These are phyloP conservation scores for Eumaeus atala DNA, from an alignment of 1,140 invertebrate genomes.

Conservation along the genomic window DNA sequence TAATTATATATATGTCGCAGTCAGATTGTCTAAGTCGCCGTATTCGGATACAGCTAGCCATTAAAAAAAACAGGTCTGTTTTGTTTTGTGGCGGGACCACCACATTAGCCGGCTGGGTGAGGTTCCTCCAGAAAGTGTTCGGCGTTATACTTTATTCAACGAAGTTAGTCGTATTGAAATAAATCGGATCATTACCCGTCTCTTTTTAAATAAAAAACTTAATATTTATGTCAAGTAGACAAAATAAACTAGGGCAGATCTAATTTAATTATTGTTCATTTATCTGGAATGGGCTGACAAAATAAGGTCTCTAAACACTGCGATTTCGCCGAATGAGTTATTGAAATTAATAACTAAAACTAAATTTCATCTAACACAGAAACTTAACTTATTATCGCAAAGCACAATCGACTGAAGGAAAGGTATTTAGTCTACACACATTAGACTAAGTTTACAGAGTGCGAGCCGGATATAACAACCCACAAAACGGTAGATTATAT, in stretches of 20 bases:
- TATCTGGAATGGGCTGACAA: background rate
- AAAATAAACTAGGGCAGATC: background rate
- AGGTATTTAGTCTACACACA: conserved; percentile 16
- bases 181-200: too few relatives aligned
- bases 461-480: background rate
- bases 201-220: conserved; percentile 19
- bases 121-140: too few relatives aligned
- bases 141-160: too few relatives aligned
- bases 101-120: too few relatives aligned
- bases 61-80: too few relatives aligned
- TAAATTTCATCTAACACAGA: conserved; percentile 23
- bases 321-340: conserved; percentile 31
- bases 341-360: conserved; percentile 34
- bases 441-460: background rate
- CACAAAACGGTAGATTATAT: background rate
- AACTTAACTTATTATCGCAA: conserved; percentile 43
- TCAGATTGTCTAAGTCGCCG: too few relatives aligned
- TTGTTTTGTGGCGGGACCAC: too few relatives aligned
- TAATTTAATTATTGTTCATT: background rate
- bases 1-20: too few relatives aligned
- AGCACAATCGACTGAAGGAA: conserved; percentile 20
- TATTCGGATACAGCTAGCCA: too few relatives aligned
- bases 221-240: conserved; percentile 13
- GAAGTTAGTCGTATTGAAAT: too few relatives aligned
- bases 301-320: conserved; percentile 18